Evolutionary conservation across 2,888 invertebrate genomes (phyloP).

Genomic region (Pyrgus malvae): DNA sequence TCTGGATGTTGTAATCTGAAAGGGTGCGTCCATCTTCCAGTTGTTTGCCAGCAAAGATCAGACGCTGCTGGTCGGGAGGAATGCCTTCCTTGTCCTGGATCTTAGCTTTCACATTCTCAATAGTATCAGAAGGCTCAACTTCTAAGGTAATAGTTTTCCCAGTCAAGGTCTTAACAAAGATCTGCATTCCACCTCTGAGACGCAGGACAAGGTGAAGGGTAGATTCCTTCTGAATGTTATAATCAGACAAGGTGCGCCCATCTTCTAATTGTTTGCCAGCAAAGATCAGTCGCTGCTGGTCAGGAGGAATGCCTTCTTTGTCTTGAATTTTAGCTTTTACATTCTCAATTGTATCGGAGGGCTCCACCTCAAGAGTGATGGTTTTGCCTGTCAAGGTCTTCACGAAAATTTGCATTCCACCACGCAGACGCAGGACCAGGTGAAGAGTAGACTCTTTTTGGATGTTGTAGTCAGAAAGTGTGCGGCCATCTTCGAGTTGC

Average conservation of each 20-base stretch:
- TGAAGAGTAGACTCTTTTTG: constrained; percentile 56
- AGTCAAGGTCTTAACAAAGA: constrained; percentile 45
- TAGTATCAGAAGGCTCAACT: no score
- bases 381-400: constrained; percentile 52
- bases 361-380: constrained; percentile 50
- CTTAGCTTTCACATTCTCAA: no score
- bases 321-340: constrained; percentile 69
- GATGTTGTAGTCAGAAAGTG: constrained; percentile 50
- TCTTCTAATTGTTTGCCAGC: constrained; percentile 56
- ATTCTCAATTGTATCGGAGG: constrained; percentile 67
- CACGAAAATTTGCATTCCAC: constrained; percentile 58
- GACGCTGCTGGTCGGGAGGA: no score
- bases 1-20: constrained; percentile 45
- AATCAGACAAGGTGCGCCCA: constrained; percentile 50
- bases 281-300: no score
- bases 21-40: constrained; percentile 38
- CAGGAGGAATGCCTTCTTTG: constrained; percentile 77
- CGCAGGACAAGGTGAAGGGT: constrained; percentile 49
- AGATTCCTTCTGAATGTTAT: constrained; percentile 56
- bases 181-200: constrained; percentile 50
- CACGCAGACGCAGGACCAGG: constrained; percentile 47
- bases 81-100: no score
- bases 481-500: constrained; percentile 57
- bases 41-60: constrained; percentile 46
- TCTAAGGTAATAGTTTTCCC: constrained; percentile 57